Percentiles rank a stretch among this genome's conserved stretches.
Evolutionary conservation across 2,797 vertebrate genomes (phyloP).

Genomic region (Pelodytes ibericus): DNA sequence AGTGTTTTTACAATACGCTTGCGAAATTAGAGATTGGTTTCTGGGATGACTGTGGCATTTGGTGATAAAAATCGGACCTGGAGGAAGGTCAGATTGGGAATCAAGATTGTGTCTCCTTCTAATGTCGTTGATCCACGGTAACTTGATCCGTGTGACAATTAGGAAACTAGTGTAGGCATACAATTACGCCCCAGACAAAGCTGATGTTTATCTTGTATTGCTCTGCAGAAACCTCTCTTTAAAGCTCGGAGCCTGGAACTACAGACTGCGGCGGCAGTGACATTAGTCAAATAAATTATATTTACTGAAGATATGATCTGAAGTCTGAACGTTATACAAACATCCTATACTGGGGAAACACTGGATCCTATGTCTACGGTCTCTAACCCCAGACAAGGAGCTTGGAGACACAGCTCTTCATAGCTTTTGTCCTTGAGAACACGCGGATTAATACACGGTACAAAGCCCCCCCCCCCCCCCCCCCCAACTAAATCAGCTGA

Average conservation of each 20-base stretch:
- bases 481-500: too few relatives aligned
- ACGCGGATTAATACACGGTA: too few relatives aligned
- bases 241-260: conserved; percentile 21
- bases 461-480: too few relatives aligned
- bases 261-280: conserved; percentile 9
- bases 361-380: not conserved
- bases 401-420: not conserved
- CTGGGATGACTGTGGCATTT: too few relatives aligned
- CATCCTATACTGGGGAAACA: conserved; percentile 12
- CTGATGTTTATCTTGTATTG: conserved; percentile 45
- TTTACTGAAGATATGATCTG: conserved; percentile 42
- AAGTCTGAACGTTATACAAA: conserved; percentile 33
- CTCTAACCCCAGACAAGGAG: not conserved
- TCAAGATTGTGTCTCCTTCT: not conserved
- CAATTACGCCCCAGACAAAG: conserved; percentile 41
- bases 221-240: conserved; percentile 19
- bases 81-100: not conserved
- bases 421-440: too few relatives aligned
- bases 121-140: conserved; percentile 14
- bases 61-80: too few relatives aligned
- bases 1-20: too few relatives aligned
- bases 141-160: conserved; percentile 32
- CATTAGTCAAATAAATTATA: conserved; percentile 43
- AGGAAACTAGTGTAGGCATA: conserved; percentile 33
- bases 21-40: not conserved